Evolutionary conservation across 2,113 vertebrate genomes (phyloP), one percentile per base, ranked within the genome.

Genomic region (Erythrocercus mccallii): DNA sequence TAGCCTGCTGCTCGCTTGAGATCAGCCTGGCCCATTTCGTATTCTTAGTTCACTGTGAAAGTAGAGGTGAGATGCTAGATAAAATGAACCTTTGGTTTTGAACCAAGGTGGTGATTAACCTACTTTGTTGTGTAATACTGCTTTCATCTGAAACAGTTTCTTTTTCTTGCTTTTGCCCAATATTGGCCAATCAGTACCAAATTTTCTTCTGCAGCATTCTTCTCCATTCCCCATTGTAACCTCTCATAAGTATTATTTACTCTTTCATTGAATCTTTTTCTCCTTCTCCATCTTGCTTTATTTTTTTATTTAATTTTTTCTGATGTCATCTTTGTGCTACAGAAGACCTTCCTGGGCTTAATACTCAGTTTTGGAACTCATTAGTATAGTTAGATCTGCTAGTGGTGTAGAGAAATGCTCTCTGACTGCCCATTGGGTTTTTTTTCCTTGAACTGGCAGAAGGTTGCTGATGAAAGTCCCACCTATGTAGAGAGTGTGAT

Each of bases 191-290:
- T n/a, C 12, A 19, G 14, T 68, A 47, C 8, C 47, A 44, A 44
- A 22, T 1, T 12, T 19, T 40, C 12, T 40, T 40, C 38, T 40
- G 38, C 38, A 40, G 0, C 1, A 0, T 88, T 90, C 12, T 14
- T 65, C 28, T 76, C 19, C 2, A 5, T 80, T 42, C 12, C 4
- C 21, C 1, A 0, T 53, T 3, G 0, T 86, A 93, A 38, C 22
- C 8, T 81, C 15, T 73, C 25, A 4, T 51, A 44, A 60, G 33
- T 79, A 19, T 27, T 64, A 7, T 33, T 87, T 87, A 10, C 5
- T 78, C 6, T 58, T 82, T 30, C 30, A 6, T 76, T 66, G 33
- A 77, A 11, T 62, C 9, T 69, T 20, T 79, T 79, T 21, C 8
- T 89, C 4, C 9, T 51, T 62, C 64, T 57, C 27, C 3, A 31